A percentile compares a stretch with the other conserved stretches of the same genome.
Conservation (phyloP, 2,797 vertebrate species). For the Intellagama lesueurii region DNA sequence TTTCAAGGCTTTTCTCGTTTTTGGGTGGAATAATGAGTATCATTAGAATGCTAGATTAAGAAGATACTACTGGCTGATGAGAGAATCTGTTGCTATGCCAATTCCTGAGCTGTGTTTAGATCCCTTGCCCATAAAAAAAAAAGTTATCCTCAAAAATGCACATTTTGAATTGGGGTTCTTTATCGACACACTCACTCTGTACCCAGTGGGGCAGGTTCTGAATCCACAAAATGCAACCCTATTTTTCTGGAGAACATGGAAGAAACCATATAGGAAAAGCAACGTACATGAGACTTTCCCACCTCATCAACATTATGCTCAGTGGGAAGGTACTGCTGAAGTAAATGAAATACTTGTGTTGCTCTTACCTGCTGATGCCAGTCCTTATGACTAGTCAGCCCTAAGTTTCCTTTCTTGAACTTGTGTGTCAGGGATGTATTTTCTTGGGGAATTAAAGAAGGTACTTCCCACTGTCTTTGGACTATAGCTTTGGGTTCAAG, state of each 20-base stretch:
- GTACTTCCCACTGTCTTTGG: slow-evolving; percentile 11
- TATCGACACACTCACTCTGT: too few relatives aligned
- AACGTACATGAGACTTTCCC: neutral
- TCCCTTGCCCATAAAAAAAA: neutral
- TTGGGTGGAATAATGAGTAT: neutral
- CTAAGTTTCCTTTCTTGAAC: slow-evolving; percentile 32
- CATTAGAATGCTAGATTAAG: neutral
- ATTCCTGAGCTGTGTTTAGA: neutral
- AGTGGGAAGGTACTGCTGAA: neutral
- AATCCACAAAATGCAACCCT: neutral
- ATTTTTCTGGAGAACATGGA: neutral
- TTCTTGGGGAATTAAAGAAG: slow-evolving; percentile 5
- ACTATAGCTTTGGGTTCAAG: slow-evolving; percentile 9
- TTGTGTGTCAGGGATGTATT: slow-evolving; percentile 7
- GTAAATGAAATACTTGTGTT: neutral
- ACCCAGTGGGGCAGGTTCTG: neutral
- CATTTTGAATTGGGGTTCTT: neutral
- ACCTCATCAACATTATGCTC: neutral
- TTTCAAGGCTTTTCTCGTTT: neutral
- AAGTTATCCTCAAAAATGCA: neutral
- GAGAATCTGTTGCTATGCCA: neutral
- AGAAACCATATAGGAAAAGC: neutral
- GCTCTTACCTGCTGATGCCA: slow-evolving; percentile 29
- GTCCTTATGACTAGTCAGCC: slow-evolving; percentile 19
- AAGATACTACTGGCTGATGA: neutral